Evolutionary conservation across 2,888 invertebrate species (phyloP).

Genomic region (Helobdella robusta): DNA sequence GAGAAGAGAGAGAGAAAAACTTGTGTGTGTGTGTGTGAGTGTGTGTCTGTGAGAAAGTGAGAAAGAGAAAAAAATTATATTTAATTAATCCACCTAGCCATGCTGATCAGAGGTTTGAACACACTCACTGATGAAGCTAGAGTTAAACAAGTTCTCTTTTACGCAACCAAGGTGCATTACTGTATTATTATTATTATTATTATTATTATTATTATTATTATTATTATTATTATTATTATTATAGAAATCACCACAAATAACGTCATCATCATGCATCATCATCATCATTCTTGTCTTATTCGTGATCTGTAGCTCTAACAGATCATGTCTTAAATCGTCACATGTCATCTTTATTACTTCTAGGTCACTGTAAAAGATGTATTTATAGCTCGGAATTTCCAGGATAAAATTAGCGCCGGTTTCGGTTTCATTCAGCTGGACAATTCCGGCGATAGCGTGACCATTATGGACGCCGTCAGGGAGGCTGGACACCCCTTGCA

Average conservation of each 20-base stretch:
- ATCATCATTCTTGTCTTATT: background rate
- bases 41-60: no score
- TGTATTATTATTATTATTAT: background rate
- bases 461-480: background rate
- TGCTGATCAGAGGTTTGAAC: background rate
- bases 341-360: no score
- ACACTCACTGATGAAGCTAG: slow-evolving; percentile 5
- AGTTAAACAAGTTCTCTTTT: background rate
- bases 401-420: slow-evolving; percentile 3
- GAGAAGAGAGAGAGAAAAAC: no score
- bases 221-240: background rate
- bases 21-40: no score
- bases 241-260: no score
- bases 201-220: background rate
- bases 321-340: no score
- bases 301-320: background rate
- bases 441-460: background rate
- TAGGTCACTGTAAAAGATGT: slow-evolving; percentile 9
- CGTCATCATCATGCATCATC: background rate
- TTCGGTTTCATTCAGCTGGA: slow-evolving; percentile 5
- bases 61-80: no score
- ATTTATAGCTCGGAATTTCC: slow-evolving; percentile 9
- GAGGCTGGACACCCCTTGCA: slow-evolving; percentile 3
- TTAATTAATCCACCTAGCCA: no score
- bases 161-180: slow-evolving; percentile 14